Evolutionary conservation across 2,797 vertebrate species (phyloP).

Genomic region (Centroberyx gerrardi): DNA sequence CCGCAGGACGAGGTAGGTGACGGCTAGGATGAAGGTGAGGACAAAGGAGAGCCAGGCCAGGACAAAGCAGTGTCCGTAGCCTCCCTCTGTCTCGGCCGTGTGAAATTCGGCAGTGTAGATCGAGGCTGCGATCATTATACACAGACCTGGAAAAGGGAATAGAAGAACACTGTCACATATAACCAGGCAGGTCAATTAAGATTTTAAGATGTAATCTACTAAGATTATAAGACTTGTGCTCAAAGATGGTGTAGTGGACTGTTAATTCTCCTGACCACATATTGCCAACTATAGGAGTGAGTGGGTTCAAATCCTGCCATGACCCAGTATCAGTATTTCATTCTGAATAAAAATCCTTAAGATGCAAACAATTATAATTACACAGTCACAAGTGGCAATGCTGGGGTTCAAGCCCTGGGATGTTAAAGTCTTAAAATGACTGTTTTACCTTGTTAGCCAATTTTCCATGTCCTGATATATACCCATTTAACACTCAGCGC

Average conservation of each 20-base stretch:
- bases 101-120: slow-evolving; percentile 92
- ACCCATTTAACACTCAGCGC: too few species aligned
- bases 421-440: too few species aligned
- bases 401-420: too few species aligned
- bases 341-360: too few species aligned
- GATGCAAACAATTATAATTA: too few species aligned
- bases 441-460: too few species aligned
- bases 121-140: slow-evolving; percentile 91
- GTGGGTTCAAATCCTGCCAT: too few species aligned
- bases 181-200: slow-evolving; percentile 31
- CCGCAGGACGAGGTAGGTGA: slow-evolving; percentile 93
- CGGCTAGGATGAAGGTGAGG: slow-evolving; percentile 89
- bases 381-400: too few species aligned
- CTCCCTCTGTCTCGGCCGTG: accelerated
- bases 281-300: too few species aligned
- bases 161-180: slow-evolving; percentile 16
- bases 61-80: slow-evolving; percentile 93
- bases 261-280: not conserved
- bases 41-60: slow-evolving; percentile 97
- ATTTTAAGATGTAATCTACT: slow-evolving; percentile 16
- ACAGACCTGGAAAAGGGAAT: slow-evolving; percentile 86
- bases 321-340: too few species aligned
- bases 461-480: too few species aligned
- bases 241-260: not conserved
- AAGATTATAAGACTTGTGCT: not conserved